phyloP scores from a whole-genome alignment of 2,113 vertebrate species.

The Perognathus longimembris region DNA sequence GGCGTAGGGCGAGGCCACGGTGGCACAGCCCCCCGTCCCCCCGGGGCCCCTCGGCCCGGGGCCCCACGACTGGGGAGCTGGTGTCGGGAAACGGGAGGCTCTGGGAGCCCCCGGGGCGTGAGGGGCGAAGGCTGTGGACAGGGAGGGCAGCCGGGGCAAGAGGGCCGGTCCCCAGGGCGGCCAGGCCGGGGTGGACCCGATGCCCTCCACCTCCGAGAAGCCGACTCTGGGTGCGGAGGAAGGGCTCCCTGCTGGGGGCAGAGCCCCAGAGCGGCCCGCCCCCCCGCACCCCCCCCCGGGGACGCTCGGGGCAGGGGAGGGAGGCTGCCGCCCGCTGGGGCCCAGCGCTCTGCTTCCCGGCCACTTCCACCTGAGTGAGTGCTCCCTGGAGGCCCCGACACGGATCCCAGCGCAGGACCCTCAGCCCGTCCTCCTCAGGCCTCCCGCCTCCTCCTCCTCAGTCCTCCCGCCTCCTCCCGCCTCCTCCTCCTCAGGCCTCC shows the following conservation, averaged over 20 bases:
- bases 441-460: too few species aligned
- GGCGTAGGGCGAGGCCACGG: rapidly evolving
- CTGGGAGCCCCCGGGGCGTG: rapidly evolving
- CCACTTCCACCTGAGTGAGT: rapidly evolving
- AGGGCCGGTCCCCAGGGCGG: neutral
- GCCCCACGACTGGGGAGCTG: neutral
- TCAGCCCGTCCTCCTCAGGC: too few species aligned
- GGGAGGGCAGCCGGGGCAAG: neutral
- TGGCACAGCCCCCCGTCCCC: too few species aligned
- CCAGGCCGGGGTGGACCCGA: rapidly evolving
- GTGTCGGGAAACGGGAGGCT: neutral
- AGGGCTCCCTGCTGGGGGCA: neutral
- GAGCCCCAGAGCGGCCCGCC: too few species aligned
- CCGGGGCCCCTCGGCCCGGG: rapidly evolving
- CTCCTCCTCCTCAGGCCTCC: too few species aligned
- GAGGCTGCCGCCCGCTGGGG: rapidly evolving
- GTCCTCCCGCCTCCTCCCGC: too few species aligned
- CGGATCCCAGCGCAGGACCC: too few species aligned
- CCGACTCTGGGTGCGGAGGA: rapidly evolving
- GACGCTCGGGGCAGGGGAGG: neutral
- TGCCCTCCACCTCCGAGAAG: rapidly evolving
- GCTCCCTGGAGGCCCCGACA: neutral
- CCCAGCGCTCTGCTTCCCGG: rapidly evolving
- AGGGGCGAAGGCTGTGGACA: rapidly evolving
- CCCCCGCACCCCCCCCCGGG: rapidly evolving